Evolutionary conservation across 37 sponge, comb jelly and placozoan species (phyloP), one percentile per base, ranked within the genome.

Genomic region (Hormiphora californensis): DNA sequence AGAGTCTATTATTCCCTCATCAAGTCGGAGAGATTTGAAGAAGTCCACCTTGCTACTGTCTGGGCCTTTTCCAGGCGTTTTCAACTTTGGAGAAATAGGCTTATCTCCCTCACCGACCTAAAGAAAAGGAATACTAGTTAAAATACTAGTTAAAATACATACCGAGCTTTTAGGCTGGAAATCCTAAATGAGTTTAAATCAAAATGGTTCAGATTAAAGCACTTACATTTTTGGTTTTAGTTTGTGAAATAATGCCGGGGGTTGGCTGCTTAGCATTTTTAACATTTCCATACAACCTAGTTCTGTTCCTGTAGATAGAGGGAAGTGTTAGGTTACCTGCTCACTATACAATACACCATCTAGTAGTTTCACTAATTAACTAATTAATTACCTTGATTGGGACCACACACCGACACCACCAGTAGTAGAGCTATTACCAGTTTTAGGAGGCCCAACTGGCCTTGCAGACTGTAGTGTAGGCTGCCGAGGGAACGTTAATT

Each of bases 1-100:
- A 73, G 32, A 32, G 44, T 73, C 44, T 43, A 73, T 33, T 40
- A 73, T 43, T 23, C 81, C 81, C 44, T 73, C 81, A 28, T 73
- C 81, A 1, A 73, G 44, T 41, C 81, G 41, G 4, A 73, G 81
- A 40, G 81, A 73, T n/a, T 73, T 73, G 23, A 73, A 73, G 81
- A 73, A 73, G 43, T 73, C 81, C 12, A 73, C 40, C 81, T 73
- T 73, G 81, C 81, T 73, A 73, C 81, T 73, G 21, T 36, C 12
- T 21, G 41, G 44, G 4, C 25, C 81, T 33, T 41, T 39, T 4
- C n/a, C 44, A 43, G 40, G 40, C 23, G 81, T 33, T 28, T 43
- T n/a, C n/a, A n/a, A n/a, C n/a, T n/a, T n/a, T n/a, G n/a, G n/a
- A n/a, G n/a, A n/a, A 30, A 21, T 73, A 1, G 81, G 81, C 22